Evolutionary conservation across 2,797 vertebrate species (phyloP), one percentile per base, ranked within the genome.

Genomic region (Phylloscopus collybita): DNA sequence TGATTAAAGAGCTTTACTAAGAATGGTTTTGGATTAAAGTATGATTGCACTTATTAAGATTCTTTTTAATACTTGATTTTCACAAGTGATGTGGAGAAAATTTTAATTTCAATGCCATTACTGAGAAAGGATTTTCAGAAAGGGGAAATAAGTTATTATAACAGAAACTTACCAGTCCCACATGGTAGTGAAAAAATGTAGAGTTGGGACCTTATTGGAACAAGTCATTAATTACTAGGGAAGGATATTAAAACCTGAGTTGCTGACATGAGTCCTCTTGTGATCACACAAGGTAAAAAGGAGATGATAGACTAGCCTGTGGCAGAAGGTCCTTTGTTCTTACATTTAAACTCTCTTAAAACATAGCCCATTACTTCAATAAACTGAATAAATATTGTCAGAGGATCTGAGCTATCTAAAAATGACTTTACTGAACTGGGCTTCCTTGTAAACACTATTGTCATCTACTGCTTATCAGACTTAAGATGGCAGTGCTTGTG

Each of bases 1-100:
- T 96, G 92, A 87, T 71, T 95, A 94, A 88, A 83, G 42, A 89
- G 73, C 84, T 93, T 93, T 80, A 32, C n/a, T 76, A 42, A 94
- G 81, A 96, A 86, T 90, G 73, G 38, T 26, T 87, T 89, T 67
- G 80, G 82, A 95, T 92, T 81, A 92, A 88, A 79, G 65, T 88
- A 88, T 56, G 76, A 95, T 95, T 82, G 91, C 29, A 74, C 30
- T 96, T 92, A 54, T 73, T 78, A 95, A 82, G 61, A 74, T 76
- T 86, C 73, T 79, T 95, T 91, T 95, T 67, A 92, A 86, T 66
- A 56, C 74, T 90, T 90, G 92, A 92, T 95, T 72, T 40, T 60
- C 75, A 62, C 23, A 84, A 91, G 71, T 40, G 47, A 94, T 80
- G 74, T 53, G 40, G 57, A 95, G 61, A 88, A 96, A 93, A 88